Evolutionary conservation across 2,113 vertebrate genomes (phyloP).

Genomic region (Laterallus jamaicensis): DNA sequence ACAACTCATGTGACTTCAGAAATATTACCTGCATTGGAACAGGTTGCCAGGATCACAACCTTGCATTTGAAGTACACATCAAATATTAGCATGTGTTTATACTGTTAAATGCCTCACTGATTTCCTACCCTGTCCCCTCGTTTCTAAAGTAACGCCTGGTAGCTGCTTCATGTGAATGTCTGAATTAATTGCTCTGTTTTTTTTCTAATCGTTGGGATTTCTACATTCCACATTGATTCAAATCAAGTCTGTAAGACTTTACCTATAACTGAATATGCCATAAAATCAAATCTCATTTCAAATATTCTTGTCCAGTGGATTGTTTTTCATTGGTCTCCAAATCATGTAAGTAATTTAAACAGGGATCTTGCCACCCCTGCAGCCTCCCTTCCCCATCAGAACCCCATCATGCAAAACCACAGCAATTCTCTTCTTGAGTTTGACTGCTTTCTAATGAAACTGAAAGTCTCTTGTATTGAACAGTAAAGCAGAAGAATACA

Average conservation of each 20-base stretch:
- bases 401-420: too few relatives aligned
- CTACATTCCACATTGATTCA: not conserved
- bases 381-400: too few relatives aligned
- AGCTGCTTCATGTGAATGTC: not conserved
- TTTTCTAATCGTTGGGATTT: not conserved
- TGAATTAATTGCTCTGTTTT: not conserved
- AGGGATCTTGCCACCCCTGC: not conserved
- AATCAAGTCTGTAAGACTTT: not conserved
- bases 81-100: not conserved
- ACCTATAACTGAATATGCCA: not conserved
- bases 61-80: not conserved
- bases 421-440: not conserved
- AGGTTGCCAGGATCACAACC: not conserved
- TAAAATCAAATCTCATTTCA: not conserved
- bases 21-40: not conserved
- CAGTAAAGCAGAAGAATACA: not conserved
- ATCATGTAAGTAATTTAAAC: not conserved
- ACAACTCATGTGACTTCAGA: not conserved
- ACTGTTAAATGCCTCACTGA: not conserved
- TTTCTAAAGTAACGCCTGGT: not conserved
- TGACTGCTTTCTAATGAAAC: not conserved
- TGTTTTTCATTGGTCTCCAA: not conserved
- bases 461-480: not conserved
- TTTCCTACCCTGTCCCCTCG: not conserved
- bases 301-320: not conserved